These are phyloP conservation scores for Grammomys surdaster DNA, from an alignment of 2,113 vertebrate species.

Conservation along the genomic window DNA sequence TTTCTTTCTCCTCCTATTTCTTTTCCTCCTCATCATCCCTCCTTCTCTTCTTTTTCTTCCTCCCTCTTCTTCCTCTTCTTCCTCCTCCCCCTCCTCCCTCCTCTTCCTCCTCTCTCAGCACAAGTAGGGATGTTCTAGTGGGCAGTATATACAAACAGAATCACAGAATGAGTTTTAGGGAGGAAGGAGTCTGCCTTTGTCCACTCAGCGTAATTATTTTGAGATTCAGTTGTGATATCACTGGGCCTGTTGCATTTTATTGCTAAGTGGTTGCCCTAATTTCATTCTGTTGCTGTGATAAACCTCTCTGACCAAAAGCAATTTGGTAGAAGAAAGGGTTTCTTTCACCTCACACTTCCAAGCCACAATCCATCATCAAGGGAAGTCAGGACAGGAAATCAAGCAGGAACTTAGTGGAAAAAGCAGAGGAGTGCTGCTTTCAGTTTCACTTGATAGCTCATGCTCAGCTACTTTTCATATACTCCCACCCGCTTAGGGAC, in stretches of 20 bases:
- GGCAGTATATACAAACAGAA: neutral
- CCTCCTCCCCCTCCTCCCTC: neutral
- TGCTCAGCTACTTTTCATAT: neutral
- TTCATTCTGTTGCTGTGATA: neutral
- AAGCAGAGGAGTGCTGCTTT: neutral
- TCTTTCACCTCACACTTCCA: neutral
- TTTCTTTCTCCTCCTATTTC: rapidly evolving
- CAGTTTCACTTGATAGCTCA: neutral
- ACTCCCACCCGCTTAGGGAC: neutral
- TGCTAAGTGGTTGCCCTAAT: neutral
- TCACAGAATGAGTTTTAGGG: neutral
- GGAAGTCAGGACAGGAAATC: neutral
- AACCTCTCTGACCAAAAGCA: neutral
- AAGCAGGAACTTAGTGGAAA: neutral
- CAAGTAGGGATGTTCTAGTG: neutral
- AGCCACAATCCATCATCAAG: neutral
- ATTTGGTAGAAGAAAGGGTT: neutral
- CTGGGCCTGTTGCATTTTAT: neutral
- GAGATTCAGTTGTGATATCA: neutral
- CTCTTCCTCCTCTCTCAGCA: rapidly evolving
- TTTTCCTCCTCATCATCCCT: no score
- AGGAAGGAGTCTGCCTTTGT: neutral
- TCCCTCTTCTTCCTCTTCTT: rapidly evolving
- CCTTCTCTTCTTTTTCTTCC: rapidly evolving
- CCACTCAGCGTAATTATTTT: neutral